Evolutionary conservation across 2,888 invertebrate genomes (phyloP), one percentile per base, ranked within the genome.

Genomic region (Aphrophora alni): DNA sequence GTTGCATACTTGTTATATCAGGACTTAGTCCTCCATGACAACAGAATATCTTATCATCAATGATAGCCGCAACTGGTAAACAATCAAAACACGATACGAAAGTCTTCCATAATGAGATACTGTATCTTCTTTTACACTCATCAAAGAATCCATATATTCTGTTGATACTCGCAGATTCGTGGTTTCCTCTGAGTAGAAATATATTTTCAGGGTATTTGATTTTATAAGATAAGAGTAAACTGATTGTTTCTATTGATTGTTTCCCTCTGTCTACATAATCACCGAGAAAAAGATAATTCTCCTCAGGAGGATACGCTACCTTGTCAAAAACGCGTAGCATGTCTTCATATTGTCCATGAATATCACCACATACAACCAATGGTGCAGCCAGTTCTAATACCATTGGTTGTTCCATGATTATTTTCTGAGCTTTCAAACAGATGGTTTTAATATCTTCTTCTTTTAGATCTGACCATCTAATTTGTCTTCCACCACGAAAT

Each of bases 121-220:
- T 87, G 83, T 87, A 82, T 70, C 82, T 70, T 25, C 70, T 27
- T 90, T 96, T 94, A 93, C 98, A 98, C 90, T 98, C 98, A 88
- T 98, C 98, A 89, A 98, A 98, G 90, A 98, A 98, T 17, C 86
- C 86, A 81, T 86, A 86, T 79, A 86, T 85, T 80, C 85, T 83
- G 83, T 86, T 99, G 91, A 99, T 98, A 89, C 97, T 97, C 85
- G 98, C 98, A 88, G 98, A 95, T 87, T 96, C 96, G 88, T 95
- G 98, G 91, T 96, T 98, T 88, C 95, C 97, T 87, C 96, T 92
- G 82, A 99, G 91, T 86, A 99, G 92, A 91, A 98, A 98, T 91
- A 98, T 98, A 89, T 98, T 98, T 89, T 98, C 98, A 76, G 98
- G 98, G 89, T 98, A 98, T 91, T 98, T 98, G 88, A 98, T 98